A percentile compares a stretch with the other conserved stretches of the same genome.
Conservation (phyloP, 2,797 vertebrate species). For the Anas georgica region DNA sequence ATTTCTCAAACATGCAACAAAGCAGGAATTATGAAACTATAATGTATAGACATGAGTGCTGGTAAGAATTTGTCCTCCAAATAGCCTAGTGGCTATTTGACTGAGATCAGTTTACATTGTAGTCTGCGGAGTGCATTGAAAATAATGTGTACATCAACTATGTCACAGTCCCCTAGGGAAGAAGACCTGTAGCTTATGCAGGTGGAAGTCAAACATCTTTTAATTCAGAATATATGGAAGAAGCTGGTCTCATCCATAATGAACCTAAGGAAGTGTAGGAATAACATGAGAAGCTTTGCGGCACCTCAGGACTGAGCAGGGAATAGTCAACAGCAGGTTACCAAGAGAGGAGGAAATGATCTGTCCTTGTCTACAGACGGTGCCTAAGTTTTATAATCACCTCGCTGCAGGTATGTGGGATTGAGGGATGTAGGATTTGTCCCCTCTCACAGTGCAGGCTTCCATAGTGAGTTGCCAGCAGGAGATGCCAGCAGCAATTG, state of each 20-base stretch:
- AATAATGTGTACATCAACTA: background rate
- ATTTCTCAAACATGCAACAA: background rate
- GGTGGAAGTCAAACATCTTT: background rate
- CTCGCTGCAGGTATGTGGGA: background rate
- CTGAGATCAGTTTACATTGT: background rate
- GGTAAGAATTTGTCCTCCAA: background rate
- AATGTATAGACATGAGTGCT: background rate
- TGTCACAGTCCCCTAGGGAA: background rate
- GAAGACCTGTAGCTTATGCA: background rate
- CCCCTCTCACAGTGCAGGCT: background rate
- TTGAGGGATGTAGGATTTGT: background rate
- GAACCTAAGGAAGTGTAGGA: background rate
- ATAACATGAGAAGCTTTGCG: background rate
- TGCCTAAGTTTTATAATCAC: background rate
- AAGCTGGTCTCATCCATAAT: background rate
- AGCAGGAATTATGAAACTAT: background rate
- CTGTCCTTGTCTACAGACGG: background rate
- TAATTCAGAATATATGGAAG: background rate
- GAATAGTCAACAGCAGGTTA: background rate
- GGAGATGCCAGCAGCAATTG: background rate
- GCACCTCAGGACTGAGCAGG: background rate
- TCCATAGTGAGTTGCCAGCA: background rate
- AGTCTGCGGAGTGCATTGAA: background rate
- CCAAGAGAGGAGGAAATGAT: background rate
- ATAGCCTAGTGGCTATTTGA: background rate